phyloP scores from a whole-genome alignment of 2,113 vertebrate species.

The Gopherus flavomarginatus region DNA sequence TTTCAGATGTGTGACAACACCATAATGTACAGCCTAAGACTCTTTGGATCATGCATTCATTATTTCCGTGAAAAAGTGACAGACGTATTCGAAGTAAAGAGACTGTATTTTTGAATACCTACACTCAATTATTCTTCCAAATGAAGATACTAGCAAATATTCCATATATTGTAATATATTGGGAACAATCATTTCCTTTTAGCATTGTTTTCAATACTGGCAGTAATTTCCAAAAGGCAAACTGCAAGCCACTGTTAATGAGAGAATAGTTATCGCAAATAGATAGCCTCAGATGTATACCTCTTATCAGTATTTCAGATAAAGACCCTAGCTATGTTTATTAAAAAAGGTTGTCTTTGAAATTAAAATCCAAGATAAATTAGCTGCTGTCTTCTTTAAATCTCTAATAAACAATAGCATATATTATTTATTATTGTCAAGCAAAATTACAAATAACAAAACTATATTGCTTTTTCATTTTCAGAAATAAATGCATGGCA shows the following conservation, averaged over 20 bases:
- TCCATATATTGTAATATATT: slow-evolving; percentile 32
- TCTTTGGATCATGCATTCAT: background rate
- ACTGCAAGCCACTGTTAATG: slow-evolving; percentile 33
- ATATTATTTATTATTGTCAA: slow-evolving; percentile 76
- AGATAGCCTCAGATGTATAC: slow-evolving; percentile 71
- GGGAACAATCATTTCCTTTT: slow-evolving; percentile 26
- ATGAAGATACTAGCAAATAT: slow-evolving; percentile 2
- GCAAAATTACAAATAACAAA: slow-evolving; percentile 68
- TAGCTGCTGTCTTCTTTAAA: slow-evolving; percentile 69
- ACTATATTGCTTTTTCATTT: slow-evolving; percentile 64
- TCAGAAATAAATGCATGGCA: slow-evolving; percentile 66
- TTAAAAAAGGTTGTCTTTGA: slow-evolving; percentile 79
- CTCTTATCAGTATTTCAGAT: slow-evolving; percentile 78
- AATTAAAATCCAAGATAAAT: slow-evolving; percentile 77
- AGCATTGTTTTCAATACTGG: slow-evolving; percentile 36
- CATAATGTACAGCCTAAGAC: background rate
- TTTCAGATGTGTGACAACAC: background rate
- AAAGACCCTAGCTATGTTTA: slow-evolving; percentile 72
- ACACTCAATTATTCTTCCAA: slow-evolving; percentile 35
- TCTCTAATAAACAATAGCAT: slow-evolving; percentile 74
- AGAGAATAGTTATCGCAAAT: slow-evolving; percentile 67
- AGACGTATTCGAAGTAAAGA: background rate
- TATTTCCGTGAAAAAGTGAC: background rate
- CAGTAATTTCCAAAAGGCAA: slow-evolving; percentile 28
- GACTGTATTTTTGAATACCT: background rate